Base-by-base conservation (phyloP, 2,113 vertebrate species). In the Nothobranchius kuhntae region DNA sequence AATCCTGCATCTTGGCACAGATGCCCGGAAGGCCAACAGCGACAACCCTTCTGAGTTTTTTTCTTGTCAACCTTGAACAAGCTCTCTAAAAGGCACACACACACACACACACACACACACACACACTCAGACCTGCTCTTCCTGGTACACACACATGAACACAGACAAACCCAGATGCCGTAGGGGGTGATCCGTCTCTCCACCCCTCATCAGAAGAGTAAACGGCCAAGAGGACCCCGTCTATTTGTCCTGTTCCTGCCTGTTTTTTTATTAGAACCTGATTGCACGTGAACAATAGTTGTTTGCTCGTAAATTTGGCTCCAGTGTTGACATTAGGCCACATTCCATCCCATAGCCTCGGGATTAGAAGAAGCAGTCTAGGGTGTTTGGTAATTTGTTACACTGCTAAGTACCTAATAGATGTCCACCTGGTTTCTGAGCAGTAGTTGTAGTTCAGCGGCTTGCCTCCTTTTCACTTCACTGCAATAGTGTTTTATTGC, bases 321-420 rank as follows among this genome's bases (percentile, higher is more conserved):
- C 74, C 89, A 59, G 10, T 88, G 78, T 91, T 93, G 91, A 93
- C 88, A 88, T 87, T 92, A 75, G 86, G 82, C 86, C 72, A 63
- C 72, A 83, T 90, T 91, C 86, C 84, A 80, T 75, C 84, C 55
- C 44, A 24, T 77, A 68, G 91, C 84, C 93, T 17, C 60, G 82
- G 87, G 82, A 84, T 81, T 62, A 65, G 82, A 87, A 79, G 46
- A 83, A 75, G 80, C 79, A 80, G 73, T 48, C 60, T 69, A 52
- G 87, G 89, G 83, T 87, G 82, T 93, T 73, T 15, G 68, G 67
- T 89, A 71, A 93, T 93, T 95, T 94, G 91, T 92, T 91, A 90
- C 78, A 51, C 80, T 73, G 87, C 91, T 92, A 90, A 90, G 86
- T 70, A 81, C 77, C 71, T 89, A 92, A 93, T 90, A 80, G 89